phyloP scores from a whole-genome alignment of 1,140 invertebrate genomes.

The Drosophila hydei region DNA sequence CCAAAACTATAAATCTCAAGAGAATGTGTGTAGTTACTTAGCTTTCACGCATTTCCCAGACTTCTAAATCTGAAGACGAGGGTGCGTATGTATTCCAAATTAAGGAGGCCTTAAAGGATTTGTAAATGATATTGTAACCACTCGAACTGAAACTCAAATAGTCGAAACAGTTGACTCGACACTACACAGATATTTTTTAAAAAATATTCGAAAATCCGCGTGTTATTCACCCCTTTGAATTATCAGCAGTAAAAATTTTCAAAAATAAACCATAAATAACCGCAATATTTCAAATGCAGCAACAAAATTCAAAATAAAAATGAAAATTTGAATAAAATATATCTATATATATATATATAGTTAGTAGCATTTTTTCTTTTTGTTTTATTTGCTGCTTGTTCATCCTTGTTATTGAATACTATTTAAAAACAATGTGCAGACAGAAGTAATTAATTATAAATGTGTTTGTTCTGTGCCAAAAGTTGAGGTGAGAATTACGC shows the following conservation, averaged over 20 bases:
- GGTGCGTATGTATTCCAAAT: too few species aligned
- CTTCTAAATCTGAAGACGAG: too few species aligned
- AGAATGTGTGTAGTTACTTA: too few species aligned
- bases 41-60: too few species aligned
- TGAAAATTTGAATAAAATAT: slow-evolving; percentile 4
- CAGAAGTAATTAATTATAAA: slow-evolving; percentile 62
- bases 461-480: slow-evolving; percentile 33
- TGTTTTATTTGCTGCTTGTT: slow-evolving; percentile 30
- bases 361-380: slow-evolving; percentile 11
- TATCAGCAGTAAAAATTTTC: slow-evolving; percentile 5
- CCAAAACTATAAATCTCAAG: too few species aligned
- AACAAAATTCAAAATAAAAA: slow-evolving; percentile 9
- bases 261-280: slow-evolving; percentile 50
- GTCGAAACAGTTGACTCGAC: too few species aligned
- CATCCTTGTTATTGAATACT: slow-evolving; percentile 65
- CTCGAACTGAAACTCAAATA: too few species aligned
- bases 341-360: not conserved
- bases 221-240: slow-evolving; percentile 64
- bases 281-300: slow-evolving; percentile 31
- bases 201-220: too few species aligned
- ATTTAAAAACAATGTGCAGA: slow-evolving; percentile 42
- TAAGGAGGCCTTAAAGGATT: too few species aligned
- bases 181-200: too few species aligned
- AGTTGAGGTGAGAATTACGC: slow-evolving; percentile 29
- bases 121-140: too few species aligned